Percentiles rank a stretch among this genome's conserved stretches.
Evolutionary conservation across 1,140 invertebrate genomes (phyloP).

Genomic region (Monochamus saltuarius): DNA sequence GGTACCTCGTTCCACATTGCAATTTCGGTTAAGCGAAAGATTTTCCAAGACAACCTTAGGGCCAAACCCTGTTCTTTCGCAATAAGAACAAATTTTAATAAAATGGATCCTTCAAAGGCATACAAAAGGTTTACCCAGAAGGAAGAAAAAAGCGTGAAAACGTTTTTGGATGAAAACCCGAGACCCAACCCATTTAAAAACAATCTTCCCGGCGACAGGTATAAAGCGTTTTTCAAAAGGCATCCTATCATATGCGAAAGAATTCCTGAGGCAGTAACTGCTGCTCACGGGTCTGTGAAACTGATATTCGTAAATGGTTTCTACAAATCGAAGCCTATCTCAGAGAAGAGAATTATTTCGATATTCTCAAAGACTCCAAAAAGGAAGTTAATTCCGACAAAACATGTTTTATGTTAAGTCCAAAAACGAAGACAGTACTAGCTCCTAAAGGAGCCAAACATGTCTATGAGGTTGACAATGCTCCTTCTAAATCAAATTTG

Average conservation of each 20-base stretch:
- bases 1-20: conserved; percentile 20
- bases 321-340: conserved; percentile 40
- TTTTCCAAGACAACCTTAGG: conserved; percentile 20
- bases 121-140: conserved; percentile 22
- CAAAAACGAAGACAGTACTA: conserved; percentile 36
- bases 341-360: conserved; percentile 28
- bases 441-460: conserved; percentile 36
- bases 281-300: conserved; percentile 42
- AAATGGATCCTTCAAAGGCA: conserved; percentile 24
- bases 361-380: conserved; percentile 40
- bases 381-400: conserved; percentile 45
- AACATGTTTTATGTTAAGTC: conserved; percentile 39
- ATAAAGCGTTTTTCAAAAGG: conserved; percentile 42
- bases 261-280: conserved; percentile 27
- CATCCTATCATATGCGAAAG: conserved; percentile 37
- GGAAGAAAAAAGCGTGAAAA: conserved; percentile 18
- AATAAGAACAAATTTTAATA: conserved; percentile 28
- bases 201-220: conserved; percentile 42
- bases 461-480: conserved; percentile 37
- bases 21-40: conserved; percentile 19
- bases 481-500: conserved; percentile 30
- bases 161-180: conserved; percentile 25
- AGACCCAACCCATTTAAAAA: conserved; percentile 41
- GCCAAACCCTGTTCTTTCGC: conserved; percentile 25
- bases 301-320: conserved; percentile 49